Evolutionary conservation across 2,888 invertebrate genomes (phyloP).

Genomic region (Harpagoxenus sublaevis): DNA sequence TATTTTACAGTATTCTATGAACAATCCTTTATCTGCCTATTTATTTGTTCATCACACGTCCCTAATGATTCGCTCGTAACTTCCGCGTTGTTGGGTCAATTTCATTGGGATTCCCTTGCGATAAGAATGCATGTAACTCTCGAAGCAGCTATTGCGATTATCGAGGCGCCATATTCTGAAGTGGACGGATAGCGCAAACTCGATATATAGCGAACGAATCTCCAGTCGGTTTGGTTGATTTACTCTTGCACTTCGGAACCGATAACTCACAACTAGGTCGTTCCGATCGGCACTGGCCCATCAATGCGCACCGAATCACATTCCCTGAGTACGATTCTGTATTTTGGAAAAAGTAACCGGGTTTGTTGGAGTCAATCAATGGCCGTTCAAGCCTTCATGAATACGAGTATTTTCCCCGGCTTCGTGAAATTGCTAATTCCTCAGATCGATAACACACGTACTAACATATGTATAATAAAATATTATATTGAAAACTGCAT

Average conservation of each 20-base stretch:
- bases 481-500: neutral
- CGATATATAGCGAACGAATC: conserved; percentile 49
- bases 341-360: conserved; percentile 41
- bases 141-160: conserved; percentile 48
- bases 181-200: conserved; percentile 50
- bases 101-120: neutral
- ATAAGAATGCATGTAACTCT: conserved; percentile 50
- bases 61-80: neutral
- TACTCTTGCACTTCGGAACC: conserved; percentile 62
- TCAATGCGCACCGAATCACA: conserved; percentile 54
- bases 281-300: conserved; percentile 51
- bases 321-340: conserved; percentile 39
- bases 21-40: neutral
- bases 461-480: neutral
- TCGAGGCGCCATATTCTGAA: conserved; percentile 45
- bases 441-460: neutral
- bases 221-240: conserved; percentile 59
- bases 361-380: conserved; percentile 23
- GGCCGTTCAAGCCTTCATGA: conserved; percentile 5
- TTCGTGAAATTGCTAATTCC: conserved; percentile 6
- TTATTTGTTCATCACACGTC: neutral
- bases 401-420: conserved; percentile 4
- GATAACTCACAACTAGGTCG: conserved; percentile 66
- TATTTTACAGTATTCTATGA: neutral
- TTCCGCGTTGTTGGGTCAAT: neutral